These are phyloP conservation scores for Apoda limacodes DNA, from an alignment of 2,888 invertebrate genomes.

Conservation along the genomic window DNA sequence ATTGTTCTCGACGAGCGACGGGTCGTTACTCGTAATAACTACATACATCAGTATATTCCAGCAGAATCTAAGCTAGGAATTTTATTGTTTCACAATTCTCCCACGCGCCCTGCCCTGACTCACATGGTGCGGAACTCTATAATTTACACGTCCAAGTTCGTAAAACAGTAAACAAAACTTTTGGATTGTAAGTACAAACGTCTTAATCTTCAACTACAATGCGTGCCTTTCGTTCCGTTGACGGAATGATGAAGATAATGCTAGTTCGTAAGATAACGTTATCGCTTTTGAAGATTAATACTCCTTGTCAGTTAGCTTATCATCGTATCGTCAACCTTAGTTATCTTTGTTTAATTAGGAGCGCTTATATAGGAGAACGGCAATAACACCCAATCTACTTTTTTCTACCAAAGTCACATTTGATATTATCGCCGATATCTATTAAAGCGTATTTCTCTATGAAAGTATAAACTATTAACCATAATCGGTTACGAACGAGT, in stretches of 20 bases:
- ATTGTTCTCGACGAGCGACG: constrained; percentile 34
- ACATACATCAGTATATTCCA: constrained; percentile 9
- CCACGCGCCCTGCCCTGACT: constrained; percentile 27
- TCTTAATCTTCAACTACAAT: constrained; percentile 18
- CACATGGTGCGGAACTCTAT: constrained; percentile 28
- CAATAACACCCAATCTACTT: no score
- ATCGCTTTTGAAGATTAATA: constrained; percentile 15
- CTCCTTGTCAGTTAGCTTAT: no score
- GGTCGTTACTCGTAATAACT: constrained; percentile 9
- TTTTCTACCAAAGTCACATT: no score
- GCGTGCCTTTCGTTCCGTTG: constrained; percentile 20
- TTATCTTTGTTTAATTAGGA: no score
- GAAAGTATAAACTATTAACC: no score
- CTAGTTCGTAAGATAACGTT: constrained; percentile 4
- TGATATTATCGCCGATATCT: no score
- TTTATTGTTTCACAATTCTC: constrained; percentile 29
- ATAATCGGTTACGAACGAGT: no score
- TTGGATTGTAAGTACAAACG: constrained; percentile 3
- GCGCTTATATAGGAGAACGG: no score
- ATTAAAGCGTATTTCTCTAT: no score
- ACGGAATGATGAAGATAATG: constrained; percentile 14
- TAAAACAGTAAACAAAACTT: constrained; percentile 1
- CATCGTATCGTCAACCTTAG: no score
- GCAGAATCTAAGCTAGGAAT: constrained; percentile 23
- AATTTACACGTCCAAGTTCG: no score